Conservation (phyloP, 2,888 invertebrate species). For the Andricus quercusramuli region DNA sequence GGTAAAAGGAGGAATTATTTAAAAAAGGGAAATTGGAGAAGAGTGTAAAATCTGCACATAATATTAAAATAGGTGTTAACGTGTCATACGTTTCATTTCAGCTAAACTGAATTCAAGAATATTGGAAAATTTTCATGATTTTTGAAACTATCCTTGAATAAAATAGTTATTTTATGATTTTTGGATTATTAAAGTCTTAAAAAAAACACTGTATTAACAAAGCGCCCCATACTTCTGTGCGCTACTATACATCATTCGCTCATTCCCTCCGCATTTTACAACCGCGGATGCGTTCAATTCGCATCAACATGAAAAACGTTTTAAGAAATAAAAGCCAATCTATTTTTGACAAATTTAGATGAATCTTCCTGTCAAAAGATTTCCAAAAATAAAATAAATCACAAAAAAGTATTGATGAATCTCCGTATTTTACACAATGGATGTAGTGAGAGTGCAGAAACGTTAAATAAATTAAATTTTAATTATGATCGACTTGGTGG, state of each 20-base stretch:
- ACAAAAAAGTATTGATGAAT: not conserved
- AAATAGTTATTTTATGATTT: too few relatives aligned
- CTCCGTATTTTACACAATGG: not conserved
- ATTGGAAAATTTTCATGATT: too few relatives aligned
- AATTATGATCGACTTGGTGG: not conserved
- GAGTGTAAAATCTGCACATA: too few relatives aligned
- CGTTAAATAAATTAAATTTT: not conserved
- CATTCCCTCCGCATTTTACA: slow-evolving; percentile 13
- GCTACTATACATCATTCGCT: not conserved
- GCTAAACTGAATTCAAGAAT: too few relatives aligned
- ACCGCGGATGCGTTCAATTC: not conserved
- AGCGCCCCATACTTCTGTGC: not conserved
- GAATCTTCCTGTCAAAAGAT: not conserved
- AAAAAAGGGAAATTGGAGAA: too few relatives aligned
- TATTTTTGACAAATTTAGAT: not conserved
- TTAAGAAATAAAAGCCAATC: not conserved
- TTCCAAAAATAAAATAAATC: not conserved
- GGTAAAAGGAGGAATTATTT: too few relatives aligned
- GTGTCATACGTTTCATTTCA: too few relatives aligned
- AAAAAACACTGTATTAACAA: not conserved
- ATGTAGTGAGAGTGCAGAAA: not conserved
- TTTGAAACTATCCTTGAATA: too few relatives aligned
- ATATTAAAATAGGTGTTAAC: too few relatives aligned
- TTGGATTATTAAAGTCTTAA: too few relatives aligned
- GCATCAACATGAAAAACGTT: slow-evolving; percentile 5